Base-by-base conservation (phyloP, 2,888 invertebrate genomes). In the Cryptocephalus moraei region DNA sequence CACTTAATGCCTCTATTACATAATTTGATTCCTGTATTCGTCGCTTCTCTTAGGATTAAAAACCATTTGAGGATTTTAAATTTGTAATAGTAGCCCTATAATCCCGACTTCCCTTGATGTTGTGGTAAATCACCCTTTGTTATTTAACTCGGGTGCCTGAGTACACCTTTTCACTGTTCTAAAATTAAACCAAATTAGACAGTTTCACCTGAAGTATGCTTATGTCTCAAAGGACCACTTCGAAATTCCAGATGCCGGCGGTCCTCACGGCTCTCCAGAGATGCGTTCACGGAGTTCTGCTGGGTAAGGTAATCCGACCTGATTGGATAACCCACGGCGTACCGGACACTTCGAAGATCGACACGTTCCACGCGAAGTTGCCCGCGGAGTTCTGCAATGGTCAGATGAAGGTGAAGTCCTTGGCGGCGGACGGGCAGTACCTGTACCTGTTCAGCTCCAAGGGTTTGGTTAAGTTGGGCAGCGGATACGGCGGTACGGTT, bases 401-500 rank as follows among this genome's bases (percentile, higher is more conserved):
- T 47, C 63, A 71, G 14, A 56, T 75, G 44, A 69, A 68, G 50
- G 66, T 75, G 12, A 74, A 74, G 44, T 82, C 87, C 4, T 75
- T 95, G 62, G 87, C 91, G 8, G 89, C 90, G 55, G 94, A 96
- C 70, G 96, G 96, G 9, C 84, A 84, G 54, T 93, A 81, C 70
- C 75, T 97, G 45, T 97, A 92, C 70, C 74, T 97, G 32, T 84
- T 90, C 60, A 83, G 89, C 32, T 83, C 84, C 9, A 83, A 84
- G 59, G 91, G 92, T 1, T 74, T 97, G 41, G 77, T 91, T 53
- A 97, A 97, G 75, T 82, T 97, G 52, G 97, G 97, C 12, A 90
- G 94, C 44, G 97, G 97, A 8, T 92, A 91, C 66, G 89, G 90
- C 43, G 91, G 91, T 54, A 93, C 96, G 8, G 80, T 91, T 56